Evolutionary conservation across 1,140 invertebrate species (phyloP).

Genomic region (Hestina assimilis): DNA sequence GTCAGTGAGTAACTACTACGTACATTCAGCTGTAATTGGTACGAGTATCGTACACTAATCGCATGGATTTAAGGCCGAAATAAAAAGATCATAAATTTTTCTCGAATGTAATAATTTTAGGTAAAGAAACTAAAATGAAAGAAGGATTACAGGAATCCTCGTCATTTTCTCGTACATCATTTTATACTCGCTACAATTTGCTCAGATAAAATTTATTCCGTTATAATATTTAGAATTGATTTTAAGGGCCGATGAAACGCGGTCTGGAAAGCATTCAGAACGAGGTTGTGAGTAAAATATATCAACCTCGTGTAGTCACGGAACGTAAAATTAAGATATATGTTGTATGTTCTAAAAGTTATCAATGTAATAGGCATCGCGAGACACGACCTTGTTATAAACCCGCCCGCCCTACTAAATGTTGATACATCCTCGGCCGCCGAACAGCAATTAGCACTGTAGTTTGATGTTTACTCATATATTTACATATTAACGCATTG

Average conservation of each 20-base stretch:
- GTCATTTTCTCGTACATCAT: neutral
- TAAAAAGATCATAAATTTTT: neutral
- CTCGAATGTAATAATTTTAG: neutral
- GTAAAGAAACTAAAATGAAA: too few species aligned
- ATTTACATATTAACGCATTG: constrained; percentile 10
- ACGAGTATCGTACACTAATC: neutral
- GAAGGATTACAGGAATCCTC: too few species aligned
- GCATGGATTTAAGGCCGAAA: constrained; percentile 3
- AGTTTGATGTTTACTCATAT: constrained; percentile 15
- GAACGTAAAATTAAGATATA: constrained; percentile 52
- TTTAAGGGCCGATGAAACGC: constrained; percentile 22
- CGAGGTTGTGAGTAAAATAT: constrained; percentile 36
- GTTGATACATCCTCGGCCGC: constrained; percentile 62
- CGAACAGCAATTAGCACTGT: constrained; percentile 12
- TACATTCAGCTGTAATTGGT: too few species aligned
- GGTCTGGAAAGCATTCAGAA: constrained; percentile 39
- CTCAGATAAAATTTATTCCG: neutral
- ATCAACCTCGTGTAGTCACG: constrained; percentile 39
- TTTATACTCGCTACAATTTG: constrained; percentile 2
- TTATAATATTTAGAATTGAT: constrained; percentile 16
- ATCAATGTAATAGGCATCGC: constrained; percentile 32
- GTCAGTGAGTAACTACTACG: too few species aligned
- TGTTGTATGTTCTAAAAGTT: constrained; percentile 53
- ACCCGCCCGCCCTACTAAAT: constrained; percentile 22
- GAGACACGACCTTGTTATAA: constrained; percentile 19